These are phyloP conservation scores for Boloria euphrosyne DNA, from an alignment of 2,888 invertebrate genomes.

Conservation along the genomic window DNA sequence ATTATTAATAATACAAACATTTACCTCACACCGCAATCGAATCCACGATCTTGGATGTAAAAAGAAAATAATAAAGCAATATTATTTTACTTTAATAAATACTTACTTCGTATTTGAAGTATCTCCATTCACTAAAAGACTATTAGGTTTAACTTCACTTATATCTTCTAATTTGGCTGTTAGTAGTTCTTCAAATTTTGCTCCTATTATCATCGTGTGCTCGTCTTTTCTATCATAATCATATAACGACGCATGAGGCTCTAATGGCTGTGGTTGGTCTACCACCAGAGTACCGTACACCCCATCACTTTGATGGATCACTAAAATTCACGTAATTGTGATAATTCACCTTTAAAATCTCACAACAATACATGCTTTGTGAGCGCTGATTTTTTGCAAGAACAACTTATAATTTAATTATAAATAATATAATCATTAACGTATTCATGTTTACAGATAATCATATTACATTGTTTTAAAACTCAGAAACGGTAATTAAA, in stretches of 20 bases:
- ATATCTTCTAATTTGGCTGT: conserved; percentile 77
- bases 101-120: conserved; percentile 64
- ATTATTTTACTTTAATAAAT: not conserved
- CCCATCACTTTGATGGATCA: conserved; percentile 83
- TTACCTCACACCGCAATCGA: not conserved
- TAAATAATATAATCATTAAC: too few relatives aligned
- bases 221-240: conserved; percentile 73
- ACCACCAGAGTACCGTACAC: conserved; percentile 82
- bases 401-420: too few relatives aligned
- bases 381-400: too few relatives aligned
- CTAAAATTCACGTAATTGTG: conserved; percentile 55
- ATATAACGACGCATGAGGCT: conserved; percentile 66
- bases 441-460: too few relatives aligned
- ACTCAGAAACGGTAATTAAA: too few relatives aligned
- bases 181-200: conserved; percentile 78
- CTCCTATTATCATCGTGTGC: conserved; percentile 73
- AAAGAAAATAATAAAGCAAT: not conserved
- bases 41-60: not conserved
- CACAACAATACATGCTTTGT: too few relatives aligned
- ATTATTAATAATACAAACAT: not conserved
- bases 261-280: conserved; percentile 72
- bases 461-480: too few relatives aligned
- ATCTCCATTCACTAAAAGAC: conserved; percentile 61
- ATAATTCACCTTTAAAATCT: too few relatives aligned
- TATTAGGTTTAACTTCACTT: conserved; percentile 63